Conservation (phyloP, 2,797 vertebrate genomes). For the Toxotes lorentzi region DNA sequence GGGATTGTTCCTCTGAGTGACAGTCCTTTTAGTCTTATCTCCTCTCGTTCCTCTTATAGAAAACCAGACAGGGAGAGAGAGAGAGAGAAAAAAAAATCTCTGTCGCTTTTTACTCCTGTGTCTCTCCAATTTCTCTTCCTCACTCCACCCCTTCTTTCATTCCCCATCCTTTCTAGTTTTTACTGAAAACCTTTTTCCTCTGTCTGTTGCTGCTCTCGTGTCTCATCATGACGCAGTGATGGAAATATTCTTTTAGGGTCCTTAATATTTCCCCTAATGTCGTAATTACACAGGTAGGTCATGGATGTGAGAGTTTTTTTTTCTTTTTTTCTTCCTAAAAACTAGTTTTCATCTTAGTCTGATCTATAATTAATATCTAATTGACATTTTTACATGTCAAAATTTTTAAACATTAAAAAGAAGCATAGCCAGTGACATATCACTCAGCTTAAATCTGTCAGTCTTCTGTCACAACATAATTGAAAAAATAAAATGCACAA, state of each 20-base stretch:
- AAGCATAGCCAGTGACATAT: not conserved
- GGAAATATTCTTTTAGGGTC: slow-evolving; percentile 48
- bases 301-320: not conserved
- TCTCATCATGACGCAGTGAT: slow-evolving; percentile 50
- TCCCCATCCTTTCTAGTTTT: slow-evolving; percentile 53
- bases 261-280: slow-evolving; percentile 31
- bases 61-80: slow-evolving; percentile 66
- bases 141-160: slow-evolving; percentile 72
- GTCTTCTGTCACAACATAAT: not conserved
- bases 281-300: slow-evolving; percentile 7
- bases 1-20: slow-evolving; percentile 91
- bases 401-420: not conserved
- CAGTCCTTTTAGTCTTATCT: slow-evolving; percentile 87
- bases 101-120: slow-evolving; percentile 69
- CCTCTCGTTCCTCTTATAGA: slow-evolving; percentile 80
- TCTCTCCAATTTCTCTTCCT: slow-evolving; percentile 80
- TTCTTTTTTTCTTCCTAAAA: slow-evolving; percentile 4
- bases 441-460: slow-evolving; percentile 12
- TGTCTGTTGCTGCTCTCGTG: slow-evolving; percentile 57
- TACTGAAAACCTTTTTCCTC: slow-evolving; percentile 51
- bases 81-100: slow-evolving; percentile 47
- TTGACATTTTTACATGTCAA: slow-evolving; percentile 3
- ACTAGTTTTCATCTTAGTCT: not conserved
- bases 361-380: slow-evolving; percentile 8
- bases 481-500: slow-evolving; percentile 11